A percentile compares a stretch with the other conserved stretches of the same genome.
Evolutionary conservation across 2,113 vertebrate genomes (phyloP).

Genomic region (Mixornis gularis): DNA sequence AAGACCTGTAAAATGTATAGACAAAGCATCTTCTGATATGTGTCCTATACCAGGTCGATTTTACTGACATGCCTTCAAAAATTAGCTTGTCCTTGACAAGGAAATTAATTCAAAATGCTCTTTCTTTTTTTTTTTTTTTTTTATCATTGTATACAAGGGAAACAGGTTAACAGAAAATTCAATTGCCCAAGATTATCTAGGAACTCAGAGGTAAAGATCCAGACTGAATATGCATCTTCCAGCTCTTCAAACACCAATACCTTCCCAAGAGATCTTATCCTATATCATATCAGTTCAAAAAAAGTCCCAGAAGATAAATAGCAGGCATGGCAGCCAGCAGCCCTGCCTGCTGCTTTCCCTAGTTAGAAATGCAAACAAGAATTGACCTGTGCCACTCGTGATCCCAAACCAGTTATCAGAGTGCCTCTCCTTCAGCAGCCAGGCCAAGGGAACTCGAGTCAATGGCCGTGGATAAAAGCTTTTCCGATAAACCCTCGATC

Average conservation of each 20-base stretch:
- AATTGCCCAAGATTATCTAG: not conserved
- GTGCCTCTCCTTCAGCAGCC: conserved; percentile 46
- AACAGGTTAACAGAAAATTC: not conserved
- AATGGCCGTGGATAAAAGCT: conserved; percentile 73
- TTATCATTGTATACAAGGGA: not conserved
- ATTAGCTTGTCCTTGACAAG: not conserved
- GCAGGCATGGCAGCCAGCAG: conserved; percentile 20
- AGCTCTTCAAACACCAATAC: not conserved
- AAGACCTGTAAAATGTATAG: not conserved
- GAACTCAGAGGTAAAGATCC: not conserved
- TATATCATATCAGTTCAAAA: not conserved
- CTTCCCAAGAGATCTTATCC: not conserved
- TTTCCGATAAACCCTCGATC: conserved; percentile 76
- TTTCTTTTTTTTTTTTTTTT: not conserved
- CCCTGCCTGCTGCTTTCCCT: conserved; percentile 41
- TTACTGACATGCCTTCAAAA: not conserved
- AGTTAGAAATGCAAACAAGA: conserved; percentile 55
- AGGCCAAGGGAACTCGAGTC: conserved; percentile 54
- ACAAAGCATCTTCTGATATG: not conserved
- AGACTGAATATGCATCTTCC: not conserved
- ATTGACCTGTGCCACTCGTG: conserved; percentile 49
- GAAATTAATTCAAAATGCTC: not conserved
- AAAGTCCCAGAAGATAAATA: conserved; percentile 33
- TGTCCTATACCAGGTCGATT: rapidly evolving
- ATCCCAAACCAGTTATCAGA: conserved; percentile 64